Percentiles rank a stretch among this genome's conserved stretches.
phyloP scores from a whole-genome alignment of 2,113 vertebrate genomes.

The Phodopus roborovskii region DNA sequence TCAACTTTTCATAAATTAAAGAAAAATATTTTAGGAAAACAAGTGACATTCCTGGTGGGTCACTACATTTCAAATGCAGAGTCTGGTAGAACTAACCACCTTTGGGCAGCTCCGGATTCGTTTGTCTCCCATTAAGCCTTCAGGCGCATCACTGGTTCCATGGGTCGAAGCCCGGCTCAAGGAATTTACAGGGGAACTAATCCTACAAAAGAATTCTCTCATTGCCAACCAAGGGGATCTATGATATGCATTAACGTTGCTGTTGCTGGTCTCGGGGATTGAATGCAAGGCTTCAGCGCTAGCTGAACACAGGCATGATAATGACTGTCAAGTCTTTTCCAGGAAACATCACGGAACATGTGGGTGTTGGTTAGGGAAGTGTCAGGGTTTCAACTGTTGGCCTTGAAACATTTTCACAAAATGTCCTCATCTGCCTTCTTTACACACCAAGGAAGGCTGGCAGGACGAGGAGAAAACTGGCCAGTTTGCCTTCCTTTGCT shows the following conservation, averaged over 20 bases:
- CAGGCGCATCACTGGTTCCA: not conserved
- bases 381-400: not conserved
- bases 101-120: not conserved
- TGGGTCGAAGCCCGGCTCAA: not conserved
- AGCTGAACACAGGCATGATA: not conserved
- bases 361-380: not conserved
- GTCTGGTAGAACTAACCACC: constrained; percentile 22
- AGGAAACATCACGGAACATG: not conserved
- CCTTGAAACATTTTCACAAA: constrained; percentile 46
- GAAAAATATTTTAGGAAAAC: constrained; percentile 40
- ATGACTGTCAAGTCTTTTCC: not conserved
- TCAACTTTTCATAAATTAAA: constrained; percentile 19
- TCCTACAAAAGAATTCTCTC: not conserved
- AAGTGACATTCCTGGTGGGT: not conserved
- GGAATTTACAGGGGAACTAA: not conserved
- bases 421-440: not conserved
- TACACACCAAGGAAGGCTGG: not conserved
- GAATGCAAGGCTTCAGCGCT: not conserved
- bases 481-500: not conserved
- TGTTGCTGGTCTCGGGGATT: not conserved
- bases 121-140: not conserved
- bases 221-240: not conserved
- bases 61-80: not conserved
- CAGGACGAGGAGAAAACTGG: not conserved
- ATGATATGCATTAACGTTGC: not conserved